Base-by-base conservation (phyloP, 2,888 invertebrate species). In the Craniophora ligustri region DNA sequence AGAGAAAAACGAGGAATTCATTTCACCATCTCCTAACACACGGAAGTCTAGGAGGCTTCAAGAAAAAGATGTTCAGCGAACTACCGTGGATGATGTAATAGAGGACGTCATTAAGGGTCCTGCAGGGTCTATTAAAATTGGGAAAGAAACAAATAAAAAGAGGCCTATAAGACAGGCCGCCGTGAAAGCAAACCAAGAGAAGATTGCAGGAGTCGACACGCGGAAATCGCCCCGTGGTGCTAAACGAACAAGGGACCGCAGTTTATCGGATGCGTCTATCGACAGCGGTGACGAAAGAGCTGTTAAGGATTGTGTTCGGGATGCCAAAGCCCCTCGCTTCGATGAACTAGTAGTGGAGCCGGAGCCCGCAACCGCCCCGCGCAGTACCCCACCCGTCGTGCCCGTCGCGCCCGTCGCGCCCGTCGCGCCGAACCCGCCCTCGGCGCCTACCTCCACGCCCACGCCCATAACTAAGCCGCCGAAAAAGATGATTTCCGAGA, bases 101-200 rank as follows among this genome's bases (percentile, higher is more conserved):
- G 98, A 98, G 70, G 98, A 98, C 78, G 98, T 98, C 0, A 96
- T 98, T 1, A 95, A 97, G 67, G 96, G 97, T 55, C 90, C 95
- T 0, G 74, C 78, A 5, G 79, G 60, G 10, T 77, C 75, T 38
- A 82, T 23, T 70, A 92, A 78, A 70, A 57, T 57, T 18, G 85
- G 57, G 13, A 87, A 85, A 53, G 87, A 88, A 15, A 39, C 70
- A 0, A 88, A 84, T 47, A 94, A 94, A 57, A 92, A 95, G 60
- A 88, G 95, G 72, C 94, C 95, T 3, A 90, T 94, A 0, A 89
- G 95, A 50, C 95, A 95, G 76, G 88, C 88, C n/a, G 89, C 88
- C 35, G 64, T 75, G 57, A 85, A 93, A 83, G 45, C 59, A 1
- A 79, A 72, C 14, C 67, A 61, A 34, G 89, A 91, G 14, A 87